phyloP scores from a whole-genome alignment of 2,113 vertebrate genomes.

The Gambusia affinis region DNA sequence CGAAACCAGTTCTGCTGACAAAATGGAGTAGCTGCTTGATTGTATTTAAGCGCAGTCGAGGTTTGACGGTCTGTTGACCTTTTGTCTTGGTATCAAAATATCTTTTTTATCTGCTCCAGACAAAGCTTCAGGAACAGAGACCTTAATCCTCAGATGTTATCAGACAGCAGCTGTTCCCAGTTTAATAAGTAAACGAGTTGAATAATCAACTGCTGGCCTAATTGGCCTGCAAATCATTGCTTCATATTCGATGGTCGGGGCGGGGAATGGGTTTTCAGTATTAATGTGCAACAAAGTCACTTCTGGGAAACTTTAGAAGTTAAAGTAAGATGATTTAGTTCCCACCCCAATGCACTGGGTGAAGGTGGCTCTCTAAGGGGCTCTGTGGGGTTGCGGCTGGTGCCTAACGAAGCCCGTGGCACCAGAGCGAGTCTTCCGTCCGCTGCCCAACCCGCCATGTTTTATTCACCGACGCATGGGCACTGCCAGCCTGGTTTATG shows the following conservation, averaged over 20 bases:
- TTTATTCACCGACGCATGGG: conserved; percentile 78
- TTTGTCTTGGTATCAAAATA: background rate
- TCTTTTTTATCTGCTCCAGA: background rate
- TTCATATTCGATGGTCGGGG: background rate
- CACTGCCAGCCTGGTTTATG: conserved; percentile 76
- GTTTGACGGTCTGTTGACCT: background rate
- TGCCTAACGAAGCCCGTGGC: conserved; percentile 12
- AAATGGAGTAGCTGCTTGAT: background rate
- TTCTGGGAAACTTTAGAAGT: too few species aligned
- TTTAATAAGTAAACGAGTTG: background rate
- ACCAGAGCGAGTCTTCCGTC: conserved; percentile 11
- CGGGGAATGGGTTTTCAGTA: too few species aligned
- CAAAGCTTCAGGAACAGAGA: background rate
- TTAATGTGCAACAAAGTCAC: too few species aligned
- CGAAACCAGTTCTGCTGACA: too few species aligned
- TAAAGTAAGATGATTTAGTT: background rate
- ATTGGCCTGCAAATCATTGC: background rate
- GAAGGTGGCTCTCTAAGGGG: conserved; percentile 9
- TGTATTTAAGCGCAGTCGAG: background rate
- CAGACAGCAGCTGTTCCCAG: background rate
- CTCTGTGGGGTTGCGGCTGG: background rate
- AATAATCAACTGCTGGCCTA: background rate
- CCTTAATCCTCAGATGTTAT: background rate
- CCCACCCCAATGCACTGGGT: background rate
- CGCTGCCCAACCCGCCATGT: conserved; percentile 62